Evolutionary conservation across 2,888 invertebrate species (phyloP).

Genomic region (Lasioglossum zephyrum): DNA sequence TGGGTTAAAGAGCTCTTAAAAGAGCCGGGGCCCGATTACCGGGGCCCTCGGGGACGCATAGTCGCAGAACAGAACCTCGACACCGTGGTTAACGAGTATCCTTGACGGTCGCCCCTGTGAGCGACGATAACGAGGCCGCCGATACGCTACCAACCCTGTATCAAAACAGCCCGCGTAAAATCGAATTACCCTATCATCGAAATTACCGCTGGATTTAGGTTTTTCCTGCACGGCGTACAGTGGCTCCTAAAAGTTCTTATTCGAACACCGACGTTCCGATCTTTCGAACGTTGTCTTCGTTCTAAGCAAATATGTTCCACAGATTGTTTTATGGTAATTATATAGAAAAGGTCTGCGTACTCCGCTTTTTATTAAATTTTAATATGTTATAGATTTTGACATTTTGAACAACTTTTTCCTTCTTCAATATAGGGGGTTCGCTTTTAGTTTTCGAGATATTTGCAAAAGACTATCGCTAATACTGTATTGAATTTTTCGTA

Average conservation of each 20-base stretch:
- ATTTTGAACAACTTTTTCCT: too few relatives aligned
- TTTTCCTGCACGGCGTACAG: not conserved
- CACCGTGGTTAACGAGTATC: constrained; percentile 10
- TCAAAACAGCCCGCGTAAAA: constrained; percentile 1
- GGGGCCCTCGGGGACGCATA: constrained; percentile 29
- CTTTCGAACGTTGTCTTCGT: not conserved
- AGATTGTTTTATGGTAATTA: too few relatives aligned
- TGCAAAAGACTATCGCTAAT: too few relatives aligned
- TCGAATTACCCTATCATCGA: constrained; percentile 2
- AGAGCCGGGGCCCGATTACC: constrained; percentile 22
- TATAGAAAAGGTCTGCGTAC: too few relatives aligned
- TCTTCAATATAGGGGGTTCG: too few relatives aligned
- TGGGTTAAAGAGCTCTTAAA: constrained; percentile 62
- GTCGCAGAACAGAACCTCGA: constrained; percentile 5
- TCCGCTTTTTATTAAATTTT: too few relatives aligned
- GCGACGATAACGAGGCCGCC: not conserved
- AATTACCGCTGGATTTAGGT: not conserved
- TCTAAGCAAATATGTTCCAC: too few relatives aligned
- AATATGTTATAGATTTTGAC: too few relatives aligned
- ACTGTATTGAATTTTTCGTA: too few relatives aligned
- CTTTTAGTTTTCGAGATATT: too few relatives aligned
- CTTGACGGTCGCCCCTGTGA: not conserved
- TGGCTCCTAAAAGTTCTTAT: not conserved
- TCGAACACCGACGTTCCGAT: not conserved
- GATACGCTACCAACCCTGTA: not conserved